These are phyloP conservation scores for Alfaro cultratus DNA, from an alignment of 2,797 vertebrate genomes.

Conservation along the genomic window DNA sequence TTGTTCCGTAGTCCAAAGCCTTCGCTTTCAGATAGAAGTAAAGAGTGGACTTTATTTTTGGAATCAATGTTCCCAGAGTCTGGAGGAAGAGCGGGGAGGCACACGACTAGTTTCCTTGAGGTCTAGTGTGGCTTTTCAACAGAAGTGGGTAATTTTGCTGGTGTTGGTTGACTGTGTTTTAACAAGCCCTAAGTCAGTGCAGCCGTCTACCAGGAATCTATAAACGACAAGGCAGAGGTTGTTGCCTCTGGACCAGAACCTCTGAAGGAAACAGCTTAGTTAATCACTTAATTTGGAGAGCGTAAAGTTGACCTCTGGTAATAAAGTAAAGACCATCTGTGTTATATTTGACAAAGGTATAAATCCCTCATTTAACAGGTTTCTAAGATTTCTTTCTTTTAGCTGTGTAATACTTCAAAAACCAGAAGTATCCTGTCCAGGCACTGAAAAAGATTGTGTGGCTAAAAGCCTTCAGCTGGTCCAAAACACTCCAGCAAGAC, in stretches of 20 bases:
- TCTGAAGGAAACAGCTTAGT: neutral
- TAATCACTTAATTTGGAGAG: neutral
- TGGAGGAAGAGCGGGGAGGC: neutral
- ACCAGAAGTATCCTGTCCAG: neutral
- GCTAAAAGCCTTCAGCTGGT: neutral
- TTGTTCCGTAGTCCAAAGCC: neutral
- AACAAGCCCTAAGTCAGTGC: neutral
- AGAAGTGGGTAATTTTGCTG: no score
- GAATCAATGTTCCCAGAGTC: no score
- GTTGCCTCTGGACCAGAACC: neutral
- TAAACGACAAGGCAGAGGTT: neutral
- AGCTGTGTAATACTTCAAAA: neutral
- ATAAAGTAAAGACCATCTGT: neutral
- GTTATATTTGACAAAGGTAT: neutral
- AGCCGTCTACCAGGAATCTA: neutral
- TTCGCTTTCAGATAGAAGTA: neutral
- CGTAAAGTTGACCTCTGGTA: neutral
- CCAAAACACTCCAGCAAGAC: neutral
- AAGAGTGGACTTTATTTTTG: neutral
- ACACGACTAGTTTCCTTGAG: no score
- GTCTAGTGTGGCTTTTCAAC: no score
- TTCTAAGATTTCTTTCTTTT: neutral
- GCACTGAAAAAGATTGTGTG: neutral
- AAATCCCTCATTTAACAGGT: neutral
- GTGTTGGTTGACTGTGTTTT: neutral